A percentile compares a stretch with the other conserved stretches of the same genome.
phyloP scores from a whole-genome alignment of 2,113 vertebrate genomes.

The Benitochromis conjunctus region DNA sequence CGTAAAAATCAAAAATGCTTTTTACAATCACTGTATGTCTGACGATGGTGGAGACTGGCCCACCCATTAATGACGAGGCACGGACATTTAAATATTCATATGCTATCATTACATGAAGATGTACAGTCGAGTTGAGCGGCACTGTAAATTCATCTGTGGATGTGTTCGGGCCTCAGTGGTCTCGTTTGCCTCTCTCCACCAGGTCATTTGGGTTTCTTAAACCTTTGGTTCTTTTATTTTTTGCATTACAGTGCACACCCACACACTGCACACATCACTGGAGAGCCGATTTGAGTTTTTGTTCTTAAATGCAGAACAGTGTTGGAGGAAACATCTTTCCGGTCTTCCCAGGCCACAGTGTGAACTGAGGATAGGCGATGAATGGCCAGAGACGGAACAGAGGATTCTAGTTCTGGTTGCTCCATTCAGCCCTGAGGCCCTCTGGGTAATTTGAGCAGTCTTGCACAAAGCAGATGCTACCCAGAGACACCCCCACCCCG shows the following conservation, averaged over 20 bases:
- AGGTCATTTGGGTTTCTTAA: neutral
- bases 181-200: neutral
- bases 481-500: neutral
- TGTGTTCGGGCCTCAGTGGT: neutral
- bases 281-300: neutral
- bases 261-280: neutral
- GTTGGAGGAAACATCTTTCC: neutral
- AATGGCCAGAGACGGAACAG: neutral
- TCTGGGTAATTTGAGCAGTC: slow-evolving; percentile 42
- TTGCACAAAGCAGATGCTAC: slow-evolving; percentile 22
- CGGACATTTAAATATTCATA: neutral
- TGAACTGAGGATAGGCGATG: neutral
- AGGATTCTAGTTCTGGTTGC: neutral
- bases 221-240: neutral
- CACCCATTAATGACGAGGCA: neutral
- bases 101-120: neutral
- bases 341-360: neutral
- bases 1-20: neutral
- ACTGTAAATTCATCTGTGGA: neutral
- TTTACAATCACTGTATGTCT: neutral
- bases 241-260: neutral
- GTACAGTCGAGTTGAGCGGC: neutral
- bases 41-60: accelerated
- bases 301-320: neutral
- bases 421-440: neutral